Evolutionary conservation across 92 coral and sea anemone species (phyloP).

Genomic region (Metridium senile): DNA sequence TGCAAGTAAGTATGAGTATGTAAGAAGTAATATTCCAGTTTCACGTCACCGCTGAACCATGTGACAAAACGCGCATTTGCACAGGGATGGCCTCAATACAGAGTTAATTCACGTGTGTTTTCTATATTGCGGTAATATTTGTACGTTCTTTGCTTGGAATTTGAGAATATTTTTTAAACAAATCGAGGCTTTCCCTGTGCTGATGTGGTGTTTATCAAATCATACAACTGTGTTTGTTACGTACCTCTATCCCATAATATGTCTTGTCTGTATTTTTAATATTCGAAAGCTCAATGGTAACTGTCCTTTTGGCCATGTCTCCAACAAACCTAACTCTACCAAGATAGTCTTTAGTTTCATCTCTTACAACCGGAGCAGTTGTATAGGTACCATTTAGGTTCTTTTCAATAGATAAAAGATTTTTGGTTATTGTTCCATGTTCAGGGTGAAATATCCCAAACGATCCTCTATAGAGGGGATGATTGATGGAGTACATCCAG

Average conservation of each 20-base stretch:
- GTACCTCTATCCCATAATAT: slow-evolving; percentile 27
- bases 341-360: not conserved
- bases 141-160: not conserved
- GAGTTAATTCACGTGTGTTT: not conserved
- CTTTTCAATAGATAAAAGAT: slow-evolving; percentile 14
- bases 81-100: too few relatives aligned
- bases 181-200: too few relatives aligned
- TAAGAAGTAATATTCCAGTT: not conserved
- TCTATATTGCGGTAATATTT: not conserved
- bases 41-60: too few relatives aligned
- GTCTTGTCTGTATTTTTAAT: not conserved
- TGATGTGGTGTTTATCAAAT: too few relatives aligned
- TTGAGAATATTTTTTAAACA: not conserved
- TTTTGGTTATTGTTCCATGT: not conserved
- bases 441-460: slow-evolving; percentile 33
- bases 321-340: slow-evolving; percentile 44
- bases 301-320: slow-evolving; percentile 5
- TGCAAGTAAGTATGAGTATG: not conserved
- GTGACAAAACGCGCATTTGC: too few relatives aligned
- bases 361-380: not conserved
- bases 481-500: slow-evolving; percentile 28
- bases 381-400: not conserved
- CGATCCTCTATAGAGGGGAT: slow-evolving; percentile 11
- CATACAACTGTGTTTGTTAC: too few relatives aligned
- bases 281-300: slow-evolving; percentile 39